A percentile compares a stretch with the other conserved stretches of the same genome.
These are phyloP conservation scores for Micromys minutus DNA, from an alignment of 2,113 vertebrate species.

Conservation along the genomic window DNA sequence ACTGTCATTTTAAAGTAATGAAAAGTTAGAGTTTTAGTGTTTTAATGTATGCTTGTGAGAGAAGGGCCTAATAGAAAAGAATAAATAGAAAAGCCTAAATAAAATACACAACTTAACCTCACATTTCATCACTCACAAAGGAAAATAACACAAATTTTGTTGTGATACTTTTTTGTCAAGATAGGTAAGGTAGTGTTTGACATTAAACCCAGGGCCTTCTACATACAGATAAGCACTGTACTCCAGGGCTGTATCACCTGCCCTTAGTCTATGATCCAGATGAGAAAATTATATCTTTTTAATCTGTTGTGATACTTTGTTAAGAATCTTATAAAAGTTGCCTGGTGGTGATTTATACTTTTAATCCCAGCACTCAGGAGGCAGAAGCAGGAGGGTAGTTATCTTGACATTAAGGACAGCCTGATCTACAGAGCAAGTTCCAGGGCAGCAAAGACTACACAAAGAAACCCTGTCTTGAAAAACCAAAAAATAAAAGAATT, in stretches of 20 bases:
- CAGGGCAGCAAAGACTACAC: neutral
- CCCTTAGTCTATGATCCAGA: conserved; percentile 37
- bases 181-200: neutral
- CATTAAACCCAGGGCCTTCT: neutral
- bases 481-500: neutral
- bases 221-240: neutral
- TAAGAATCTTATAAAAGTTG: conserved; percentile 21
- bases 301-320: neutral
- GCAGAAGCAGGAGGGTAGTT: neutral
- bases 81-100: conserved; percentile 7
- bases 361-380: neutral
- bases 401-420: neutral
- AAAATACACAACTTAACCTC: conserved; percentile 7
- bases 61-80: conserved; percentile 8
- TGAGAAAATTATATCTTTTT: conserved; percentile 31
- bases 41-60: conserved; percentile 4
- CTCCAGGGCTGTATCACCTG: neutral
- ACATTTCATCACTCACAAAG: conserved; percentile 14
- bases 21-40: neutral
- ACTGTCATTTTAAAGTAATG: conserved; percentile 33
- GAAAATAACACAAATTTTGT: conserved; percentile 37
- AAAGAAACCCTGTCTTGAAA: neutral
- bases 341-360: neutral
- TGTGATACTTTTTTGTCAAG: neutral
- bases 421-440: neutral